A percentile compares a stretch with the other conserved stretches of the same genome.
Evolutionary conservation across 2,113 vertebrate species (phyloP).

Genomic region (Orycteropus afer): DNA sequence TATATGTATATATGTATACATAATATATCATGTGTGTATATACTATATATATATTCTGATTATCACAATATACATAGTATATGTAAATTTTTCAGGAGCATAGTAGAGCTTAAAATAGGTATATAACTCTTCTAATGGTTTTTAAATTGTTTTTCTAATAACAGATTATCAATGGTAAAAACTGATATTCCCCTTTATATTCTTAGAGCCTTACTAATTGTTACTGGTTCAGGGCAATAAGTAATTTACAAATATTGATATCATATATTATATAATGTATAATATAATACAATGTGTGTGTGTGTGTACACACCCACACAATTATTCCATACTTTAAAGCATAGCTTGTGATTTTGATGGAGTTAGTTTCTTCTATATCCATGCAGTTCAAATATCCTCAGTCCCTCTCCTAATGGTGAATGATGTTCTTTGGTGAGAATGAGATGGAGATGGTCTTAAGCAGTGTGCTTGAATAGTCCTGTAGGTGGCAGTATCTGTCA

Average conservation of each 20-base stretch:
- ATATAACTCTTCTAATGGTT: background rate
- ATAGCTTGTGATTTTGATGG: background rate
- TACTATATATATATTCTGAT: background rate
- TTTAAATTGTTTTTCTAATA: background rate
- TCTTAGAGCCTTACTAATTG: background rate
- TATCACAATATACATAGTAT: background rate
- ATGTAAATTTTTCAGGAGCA: background rate
- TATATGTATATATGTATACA: no score
- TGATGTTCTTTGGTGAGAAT: background rate
- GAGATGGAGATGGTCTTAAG: background rate
- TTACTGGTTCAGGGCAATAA: background rate
- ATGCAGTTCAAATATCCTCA: background rate
- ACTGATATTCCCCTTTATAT: background rate
- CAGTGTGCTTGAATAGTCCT: background rate
- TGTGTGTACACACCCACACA: background rate
- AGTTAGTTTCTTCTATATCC: background rate
- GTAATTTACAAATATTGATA: background rate
- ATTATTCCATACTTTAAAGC: background rate
- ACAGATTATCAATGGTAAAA: background rate
- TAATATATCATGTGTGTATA: no score
- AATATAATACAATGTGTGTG: no score
- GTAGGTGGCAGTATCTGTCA: constrained; percentile 70
- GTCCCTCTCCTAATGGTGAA: background rate
- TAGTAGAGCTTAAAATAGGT: background rate
- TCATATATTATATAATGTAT: no score